phyloP scores from a whole-genome alignment of 1,140 invertebrate species.

The Philopotamus ludificatus region DNA sequence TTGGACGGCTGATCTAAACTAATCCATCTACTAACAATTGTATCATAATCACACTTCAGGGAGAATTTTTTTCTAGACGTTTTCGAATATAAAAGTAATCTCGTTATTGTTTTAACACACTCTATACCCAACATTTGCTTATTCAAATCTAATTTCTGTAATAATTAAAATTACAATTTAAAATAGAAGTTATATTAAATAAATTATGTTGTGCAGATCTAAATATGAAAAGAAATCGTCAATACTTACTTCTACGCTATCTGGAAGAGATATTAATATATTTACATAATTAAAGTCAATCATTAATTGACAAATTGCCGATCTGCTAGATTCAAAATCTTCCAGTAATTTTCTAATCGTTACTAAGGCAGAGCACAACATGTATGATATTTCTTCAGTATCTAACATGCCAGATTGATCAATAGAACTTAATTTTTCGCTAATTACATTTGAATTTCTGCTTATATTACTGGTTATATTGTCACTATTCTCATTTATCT shows the following conservation, averaged over 20 bases:
- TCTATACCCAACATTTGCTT: slow-evolving; percentile 43
- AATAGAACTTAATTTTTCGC: slow-evolving; percentile 8
- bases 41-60: slow-evolving; percentile 28
- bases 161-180: slow-evolving; percentile 12
- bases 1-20: slow-evolving; percentile 44
- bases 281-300: slow-evolving; percentile 39
- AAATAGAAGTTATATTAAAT: slow-evolving; percentile 2
- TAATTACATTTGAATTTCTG: slow-evolving; percentile 18
- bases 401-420: slow-evolving; percentile 14
- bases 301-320: slow-evolving; percentile 40
- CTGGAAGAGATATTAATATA: slow-evolving; percentile 37
- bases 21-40: slow-evolving; percentile 35
- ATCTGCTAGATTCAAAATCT: slow-evolving; percentile 40
- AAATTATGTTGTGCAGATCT: background rate
- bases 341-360: slow-evolving; percentile 38
- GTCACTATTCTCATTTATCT: slow-evolving; percentile 32
- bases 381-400: slow-evolving; percentile 34
- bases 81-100: slow-evolving; percentile 33
- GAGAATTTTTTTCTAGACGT: slow-evolving; percentile 27
- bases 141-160: slow-evolving; percentile 38
- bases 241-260: slow-evolving; percentile 36
- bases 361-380: slow-evolving; percentile 37
- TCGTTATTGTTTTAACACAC: slow-evolving; percentile 44
- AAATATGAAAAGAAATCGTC: background rate
- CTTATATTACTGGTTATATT: slow-evolving; percentile 17